These are phyloP conservation scores for Hirtodrosophila cameraria DNA, from an alignment of 2,888 invertebrate genomes.

Conservation along the genomic window DNA sequence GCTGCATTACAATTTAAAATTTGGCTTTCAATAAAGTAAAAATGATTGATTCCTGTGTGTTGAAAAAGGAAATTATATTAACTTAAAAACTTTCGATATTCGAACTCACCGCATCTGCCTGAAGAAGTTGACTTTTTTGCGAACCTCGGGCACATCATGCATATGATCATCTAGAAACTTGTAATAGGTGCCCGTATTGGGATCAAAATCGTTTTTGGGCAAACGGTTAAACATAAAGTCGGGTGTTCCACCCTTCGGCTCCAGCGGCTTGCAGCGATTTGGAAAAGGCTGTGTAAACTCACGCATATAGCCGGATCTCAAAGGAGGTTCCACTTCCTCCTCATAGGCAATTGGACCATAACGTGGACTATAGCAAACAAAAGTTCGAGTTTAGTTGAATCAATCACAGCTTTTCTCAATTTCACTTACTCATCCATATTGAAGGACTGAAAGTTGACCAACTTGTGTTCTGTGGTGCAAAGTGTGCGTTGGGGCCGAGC, in stretches of 20 bases:
- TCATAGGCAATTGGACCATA: constrained; percentile 45
- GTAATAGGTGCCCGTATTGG: constrained; percentile 48
- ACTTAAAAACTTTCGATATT: rapidly evolving
- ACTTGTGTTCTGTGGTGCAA: constrained; percentile 47
- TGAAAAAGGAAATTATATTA: not conserved
- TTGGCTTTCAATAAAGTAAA: constrained; percentile 42
- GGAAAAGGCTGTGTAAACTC: constrained; percentile 55
- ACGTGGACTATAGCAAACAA: constrained; percentile 57
- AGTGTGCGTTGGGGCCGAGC: constrained; percentile 32
- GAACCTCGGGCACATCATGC: constrained; percentile 50
- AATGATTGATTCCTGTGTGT: constrained; percentile 59
- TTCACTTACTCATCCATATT: constrained; percentile 65
- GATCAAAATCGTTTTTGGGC: constrained; percentile 67
- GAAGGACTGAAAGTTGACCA: constrained; percentile 68
- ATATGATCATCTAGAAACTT: constrained; percentile 71
- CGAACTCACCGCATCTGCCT: constrained; percentile 55
- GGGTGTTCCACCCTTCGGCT: constrained; percentile 40
- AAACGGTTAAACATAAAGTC: constrained; percentile 64
- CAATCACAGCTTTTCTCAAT: too few relatives aligned
- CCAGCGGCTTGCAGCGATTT: constrained; percentile 36
- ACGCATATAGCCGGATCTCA: constrained; percentile 49
- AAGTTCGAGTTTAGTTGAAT: not conserved
- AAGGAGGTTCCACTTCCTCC: constrained; percentile 40
- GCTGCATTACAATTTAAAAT: constrained; percentile 3
- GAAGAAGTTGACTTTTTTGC: constrained; percentile 63